Conservation (phyloP, 2,113 vertebrate genomes). For the Paradisaea rubra region DNA sequence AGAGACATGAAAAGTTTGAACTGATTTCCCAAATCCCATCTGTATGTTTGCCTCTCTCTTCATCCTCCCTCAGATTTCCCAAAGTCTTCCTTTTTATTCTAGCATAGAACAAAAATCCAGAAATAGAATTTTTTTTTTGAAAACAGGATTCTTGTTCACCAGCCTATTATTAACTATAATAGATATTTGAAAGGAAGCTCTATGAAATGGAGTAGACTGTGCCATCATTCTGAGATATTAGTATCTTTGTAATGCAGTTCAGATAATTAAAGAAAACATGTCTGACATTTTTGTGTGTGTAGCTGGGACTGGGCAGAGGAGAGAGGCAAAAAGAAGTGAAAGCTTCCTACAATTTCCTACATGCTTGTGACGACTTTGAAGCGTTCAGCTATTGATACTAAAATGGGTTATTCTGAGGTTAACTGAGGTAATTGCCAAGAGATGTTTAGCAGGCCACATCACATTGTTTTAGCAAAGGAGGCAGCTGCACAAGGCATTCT, state of each 20-base stretch:
- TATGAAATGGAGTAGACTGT: background rate
- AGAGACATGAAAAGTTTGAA: background rate
- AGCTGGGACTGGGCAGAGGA: background rate
- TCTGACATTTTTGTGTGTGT: background rate
- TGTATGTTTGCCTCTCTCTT: background rate
- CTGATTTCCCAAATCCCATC: background rate
- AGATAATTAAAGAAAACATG: background rate
- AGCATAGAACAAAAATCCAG: background rate
- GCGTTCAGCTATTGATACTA: rapidly evolving
- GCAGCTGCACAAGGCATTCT: background rate
- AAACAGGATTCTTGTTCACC: background rate
- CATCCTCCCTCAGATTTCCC: background rate
- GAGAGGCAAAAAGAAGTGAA: background rate
- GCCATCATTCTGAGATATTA: background rate
- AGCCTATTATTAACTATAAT: background rate
- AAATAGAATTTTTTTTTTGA: background rate
- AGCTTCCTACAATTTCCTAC: background rate
- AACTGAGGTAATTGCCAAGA: background rate
- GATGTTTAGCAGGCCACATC: background rate
- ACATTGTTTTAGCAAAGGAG: background rate
- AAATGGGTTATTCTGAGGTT: background rate
- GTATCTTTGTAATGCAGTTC: background rate
- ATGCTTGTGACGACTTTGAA: background rate
- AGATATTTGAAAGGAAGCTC: background rate
- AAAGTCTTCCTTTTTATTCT: background rate